Evolutionary conservation across 2,888 invertebrate species (phyloP), one percentile per base, ranked within the genome.

Genomic region (Carcina quercana): DNA sequence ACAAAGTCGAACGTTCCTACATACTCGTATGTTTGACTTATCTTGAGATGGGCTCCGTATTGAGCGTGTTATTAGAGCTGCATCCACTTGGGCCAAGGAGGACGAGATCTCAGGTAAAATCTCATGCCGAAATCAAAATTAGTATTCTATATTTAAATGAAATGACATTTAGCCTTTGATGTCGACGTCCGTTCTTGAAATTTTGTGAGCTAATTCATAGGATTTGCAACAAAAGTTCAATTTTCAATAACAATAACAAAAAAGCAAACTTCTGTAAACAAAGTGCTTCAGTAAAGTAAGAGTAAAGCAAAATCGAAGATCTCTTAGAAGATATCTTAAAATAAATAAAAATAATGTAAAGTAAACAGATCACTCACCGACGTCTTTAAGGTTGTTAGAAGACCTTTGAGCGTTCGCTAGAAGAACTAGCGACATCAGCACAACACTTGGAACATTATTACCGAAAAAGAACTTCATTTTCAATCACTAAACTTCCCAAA

Each of bases 381-480:
- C 65, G 52, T 80, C 76, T 61, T 70, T 66, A 34, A 65, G 59
- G 42, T 65, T 68, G 42, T 67, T 69, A 0, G 76, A 62, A 6
- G 71, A 50, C 51, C 76, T 75, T 58, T 84, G 84, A 29, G 83
- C 82, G 58, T 65, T 78, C 24, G 70, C 76, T 45, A 84, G 51
- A 34, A 83, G 55, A 45, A 82, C 68, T 46, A 84, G 48, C 20
- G 71, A 74, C 44, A 82, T 64, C 52, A 84, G 45, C 41, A 84
- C 42, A 43, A 82, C 73, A 71, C 73, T 67, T 14, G 68, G 69
- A 43, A 80, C 68, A 37, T 65, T 67, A 37, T 65, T 67, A 47
- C 64, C 55, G 37, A 68, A 61, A 50, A 72, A 43, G 36, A 67
- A 66, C 57, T 61, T 68, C 70, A 75, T 78, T 53, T 60, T 73